Conservation (phyloP, 1,140 invertebrate species). For the Cydia strobilella region DNA sequence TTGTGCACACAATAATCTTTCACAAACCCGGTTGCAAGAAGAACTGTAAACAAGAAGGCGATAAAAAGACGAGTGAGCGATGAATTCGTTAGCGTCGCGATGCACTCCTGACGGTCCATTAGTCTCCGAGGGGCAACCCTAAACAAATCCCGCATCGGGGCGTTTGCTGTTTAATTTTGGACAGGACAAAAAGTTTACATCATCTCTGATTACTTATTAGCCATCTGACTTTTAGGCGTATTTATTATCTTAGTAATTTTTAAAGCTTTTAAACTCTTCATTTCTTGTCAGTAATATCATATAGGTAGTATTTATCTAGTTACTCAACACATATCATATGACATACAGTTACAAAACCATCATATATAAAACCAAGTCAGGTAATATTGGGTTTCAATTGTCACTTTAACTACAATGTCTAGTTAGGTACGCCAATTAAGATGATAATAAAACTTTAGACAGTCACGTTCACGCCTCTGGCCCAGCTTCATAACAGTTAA, state of each 20-base stretch:
- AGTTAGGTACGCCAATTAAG: constrained; percentile 10
- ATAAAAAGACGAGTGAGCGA: constrained; percentile 44
- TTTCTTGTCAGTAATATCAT: no score
- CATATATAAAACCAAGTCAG: no score
- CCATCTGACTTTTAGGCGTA: not conserved
- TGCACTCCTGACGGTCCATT: constrained; percentile 35
- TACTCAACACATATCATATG: not conserved
- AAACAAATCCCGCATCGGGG: constrained; percentile 9
- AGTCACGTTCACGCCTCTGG: constrained; percentile 17
- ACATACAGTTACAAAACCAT: not conserved
- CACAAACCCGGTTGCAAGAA: not conserved
- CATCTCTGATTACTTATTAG: not conserved
- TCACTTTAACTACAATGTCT: not conserved
- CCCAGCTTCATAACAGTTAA: constrained; percentile 14
- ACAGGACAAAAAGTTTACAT: constrained; percentile 4
- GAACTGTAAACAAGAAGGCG: constrained; percentile 2
- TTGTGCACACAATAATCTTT: not conserved
- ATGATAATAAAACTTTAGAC: not conserved
- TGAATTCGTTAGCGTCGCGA: constrained; percentile 54
- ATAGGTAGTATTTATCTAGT: not conserved
- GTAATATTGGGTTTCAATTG: constrained; percentile 4
- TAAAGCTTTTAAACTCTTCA: no score
- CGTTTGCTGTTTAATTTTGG: constrained; percentile 1
- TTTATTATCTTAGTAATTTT: no score
- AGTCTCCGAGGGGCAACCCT: constrained; percentile 17